A percentile compares a stretch with the other conserved stretches of the same genome.
Conservation (phyloP, 2,113 vertebrate species). For the Eubucco bourcierii region DNA sequence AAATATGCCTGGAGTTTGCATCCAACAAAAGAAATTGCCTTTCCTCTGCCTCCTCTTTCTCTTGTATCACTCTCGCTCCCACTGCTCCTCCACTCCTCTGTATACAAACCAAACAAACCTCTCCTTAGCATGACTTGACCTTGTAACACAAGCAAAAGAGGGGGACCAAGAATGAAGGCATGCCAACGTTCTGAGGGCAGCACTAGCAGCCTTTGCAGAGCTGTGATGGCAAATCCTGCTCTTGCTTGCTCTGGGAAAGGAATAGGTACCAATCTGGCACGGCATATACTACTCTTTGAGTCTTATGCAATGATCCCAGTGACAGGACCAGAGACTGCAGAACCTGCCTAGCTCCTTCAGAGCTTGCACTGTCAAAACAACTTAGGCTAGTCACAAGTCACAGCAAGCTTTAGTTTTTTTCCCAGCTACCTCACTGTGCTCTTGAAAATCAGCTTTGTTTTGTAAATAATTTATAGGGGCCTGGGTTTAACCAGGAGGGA, state of each 20-base stretch:
- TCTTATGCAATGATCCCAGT: neutral
- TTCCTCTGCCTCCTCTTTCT: neutral
- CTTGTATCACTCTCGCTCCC: neutral
- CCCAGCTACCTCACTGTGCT: neutral
- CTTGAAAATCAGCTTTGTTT: neutral
- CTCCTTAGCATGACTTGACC: neutral
- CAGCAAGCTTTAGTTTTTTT: neutral
- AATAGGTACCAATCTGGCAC: neutral
- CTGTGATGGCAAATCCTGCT: neutral
- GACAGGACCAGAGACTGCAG: neutral
- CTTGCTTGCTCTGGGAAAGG: neutral
- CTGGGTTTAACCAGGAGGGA: neutral
- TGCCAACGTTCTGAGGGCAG: neutral
- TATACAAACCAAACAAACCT: neutral
- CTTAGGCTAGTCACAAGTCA: neutral
- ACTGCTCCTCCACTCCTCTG: neutral
- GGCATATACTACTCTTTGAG: rapidly evolving
- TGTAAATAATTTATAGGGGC: neutral
- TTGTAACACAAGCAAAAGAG: neutral
- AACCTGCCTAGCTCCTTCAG: neutral
- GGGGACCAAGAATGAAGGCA: neutral
- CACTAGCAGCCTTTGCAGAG: neutral
- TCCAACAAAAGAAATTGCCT: neutral
- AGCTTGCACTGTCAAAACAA: neutral
- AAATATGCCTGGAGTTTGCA: neutral